These are phyloP conservation scores for Chelonoidis abingdonii DNA, from an alignment of 2,113 vertebrate genomes.

Conservation along the genomic window DNA sequence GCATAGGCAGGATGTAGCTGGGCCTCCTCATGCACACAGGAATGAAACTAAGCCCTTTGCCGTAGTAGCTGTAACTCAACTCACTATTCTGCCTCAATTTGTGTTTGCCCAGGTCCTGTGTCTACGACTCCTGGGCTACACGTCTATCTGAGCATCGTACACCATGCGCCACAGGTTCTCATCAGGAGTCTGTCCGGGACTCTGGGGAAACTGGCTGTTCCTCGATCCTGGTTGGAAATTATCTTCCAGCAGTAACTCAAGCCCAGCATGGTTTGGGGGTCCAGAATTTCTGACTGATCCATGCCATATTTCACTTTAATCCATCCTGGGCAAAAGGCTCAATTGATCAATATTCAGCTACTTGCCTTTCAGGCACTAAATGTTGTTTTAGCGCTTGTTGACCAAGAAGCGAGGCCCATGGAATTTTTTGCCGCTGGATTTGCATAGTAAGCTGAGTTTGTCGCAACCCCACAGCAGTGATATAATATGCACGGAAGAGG, in stretches of 20 bases:
- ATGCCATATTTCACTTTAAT: neutral
- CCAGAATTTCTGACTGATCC: neutral
- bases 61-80: neutral
- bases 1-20: fast-evolving
- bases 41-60: fast-evolving
- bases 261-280: neutral
- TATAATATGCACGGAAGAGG: neutral
- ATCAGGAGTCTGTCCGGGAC: neutral
- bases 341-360: neutral
- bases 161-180: neutral
- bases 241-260: neutral
- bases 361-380: neutral
- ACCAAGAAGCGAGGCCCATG: neutral
- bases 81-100: neutral
- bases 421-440: neutral
- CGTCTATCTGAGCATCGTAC: neutral
- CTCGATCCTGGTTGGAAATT: neutral
- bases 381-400: neutral
- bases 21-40: neutral
- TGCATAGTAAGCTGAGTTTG: neutral
- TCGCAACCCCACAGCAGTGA: neutral
- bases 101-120: neutral
- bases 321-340: fast-evolving
- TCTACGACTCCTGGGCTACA: neutral
- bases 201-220: neutral